Base-by-base conservation (phyloP, 1,140 invertebrate species). In the Ridgeia piscesae region DNA sequence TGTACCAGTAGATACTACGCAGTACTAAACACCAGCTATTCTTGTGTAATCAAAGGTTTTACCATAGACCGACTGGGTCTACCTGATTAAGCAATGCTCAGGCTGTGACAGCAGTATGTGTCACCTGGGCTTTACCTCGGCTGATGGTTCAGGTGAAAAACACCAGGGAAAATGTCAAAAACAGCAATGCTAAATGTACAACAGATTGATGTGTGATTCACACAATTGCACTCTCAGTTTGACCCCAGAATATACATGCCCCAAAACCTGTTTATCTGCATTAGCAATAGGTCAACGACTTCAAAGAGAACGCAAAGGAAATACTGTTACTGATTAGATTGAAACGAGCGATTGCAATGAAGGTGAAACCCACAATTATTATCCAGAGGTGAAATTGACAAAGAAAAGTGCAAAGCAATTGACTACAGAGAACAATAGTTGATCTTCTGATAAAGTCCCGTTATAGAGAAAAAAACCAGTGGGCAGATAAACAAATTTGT, bases 401-500 rank as follows among this genome's bases (percentile, higher is more conserved):
- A 77, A 77, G 58, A 77, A 77, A 77, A 77, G 58, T 77, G 58
- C 27, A 77, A 77, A 77, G 58, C 58, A 77, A 77, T 77, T 77
- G 58, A 77, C 58, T 21, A 77, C 6, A 21, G 27, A 77, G 2
- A 77, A 77, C 58, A 77, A 77, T 77, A 77, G 58, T 9, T 77
- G 58, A 77, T 8, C 27, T 21, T 1, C 4, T 77, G 8, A 77
- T 77, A 77, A 31, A 2, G 58, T 77, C 2, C 58, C 17, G 27
- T 14, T 77, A 77, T 31, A 14, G 17, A 77, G 58, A 77, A 77
- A 77, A 8, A 27, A 8, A 9, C 58, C 14, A 4, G 2, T 0
- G 27, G 58, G 17, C 27, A 77, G 14, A 9, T 77, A 77, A 21
- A 77, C 11, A 77, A 77, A 77, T 4, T 14, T 77, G 2, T 31